Evolutionary conservation across 2,797 vertebrate genomes (phyloP).

Genomic region (Crenichthys baileyi): DNA sequence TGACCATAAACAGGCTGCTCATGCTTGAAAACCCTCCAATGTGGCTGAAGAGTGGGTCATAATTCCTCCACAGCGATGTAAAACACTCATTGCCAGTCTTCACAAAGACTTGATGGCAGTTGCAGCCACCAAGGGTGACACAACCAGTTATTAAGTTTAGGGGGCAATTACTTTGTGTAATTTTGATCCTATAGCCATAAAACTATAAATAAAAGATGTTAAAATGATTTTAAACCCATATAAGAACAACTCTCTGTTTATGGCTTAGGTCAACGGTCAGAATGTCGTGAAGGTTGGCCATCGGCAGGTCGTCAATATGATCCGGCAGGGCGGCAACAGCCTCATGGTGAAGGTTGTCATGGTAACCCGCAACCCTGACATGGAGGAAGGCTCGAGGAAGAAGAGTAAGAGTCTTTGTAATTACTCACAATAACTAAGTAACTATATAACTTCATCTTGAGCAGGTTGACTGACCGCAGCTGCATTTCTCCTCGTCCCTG

Average conservation of each 20-base stretch:
- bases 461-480: slow-evolving; percentile 17
- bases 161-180: too few relatives aligned
- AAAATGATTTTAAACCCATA: not conserved
- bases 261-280: slow-evolving; percentile 91
- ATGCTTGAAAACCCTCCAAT: too few relatives aligned
- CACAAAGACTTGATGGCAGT: too few relatives aligned
- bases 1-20: too few relatives aligned
- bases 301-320: slow-evolving; percentile 96
- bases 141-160: too few relatives aligned
- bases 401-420: slow-evolving; percentile 82
- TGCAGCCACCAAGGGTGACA: too few relatives aligned
- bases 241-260: not conserved
- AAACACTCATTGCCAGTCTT: too few relatives aligned
- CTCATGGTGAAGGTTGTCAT: slow-evolving; percentile 97
- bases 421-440: not conserved
- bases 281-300: slow-evolving; percentile 95
- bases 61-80: too few relatives aligned
- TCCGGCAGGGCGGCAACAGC: slow-evolving; percentile 93
- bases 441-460: not conserved
- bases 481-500: slow-evolving; percentile 4
- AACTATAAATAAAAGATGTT: not conserved
- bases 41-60: too few relatives aligned
- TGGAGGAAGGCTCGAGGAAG: slow-evolving; percentile 90
- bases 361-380: slow-evolving; percentile 94
- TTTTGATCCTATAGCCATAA: too few relatives aligned